Conservation (phyloP, 2,888 invertebrate species). For the Lamellibrachia columna region DNA sequence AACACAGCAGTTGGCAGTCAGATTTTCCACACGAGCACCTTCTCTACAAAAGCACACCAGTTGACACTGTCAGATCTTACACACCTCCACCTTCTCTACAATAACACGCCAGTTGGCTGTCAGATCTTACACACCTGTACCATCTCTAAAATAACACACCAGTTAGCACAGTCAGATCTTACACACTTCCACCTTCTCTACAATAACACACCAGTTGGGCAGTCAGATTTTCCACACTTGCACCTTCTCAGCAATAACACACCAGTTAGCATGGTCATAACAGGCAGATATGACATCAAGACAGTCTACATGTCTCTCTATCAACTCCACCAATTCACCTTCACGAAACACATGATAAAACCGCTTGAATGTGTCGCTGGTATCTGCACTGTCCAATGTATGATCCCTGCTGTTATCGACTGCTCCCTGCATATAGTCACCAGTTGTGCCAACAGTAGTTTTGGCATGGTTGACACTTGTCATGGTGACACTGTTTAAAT, state of each 20-base stretch:
- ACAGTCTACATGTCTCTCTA: slow-evolving; percentile 91
- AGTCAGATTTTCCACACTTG: background rate
- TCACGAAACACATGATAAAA: slow-evolving; percentile 46
- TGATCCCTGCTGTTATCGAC: background rate
- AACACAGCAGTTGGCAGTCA: background rate
- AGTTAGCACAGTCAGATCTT: background rate
- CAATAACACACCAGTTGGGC: background rate
- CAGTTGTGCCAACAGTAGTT: background rate
- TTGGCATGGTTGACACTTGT: slow-evolving; percentile 8
- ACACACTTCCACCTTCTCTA: background rate
- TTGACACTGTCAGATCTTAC: background rate
- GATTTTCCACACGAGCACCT: background rate
- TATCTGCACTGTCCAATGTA: background rate
- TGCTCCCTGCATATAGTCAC: background rate
- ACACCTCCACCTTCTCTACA: background rate
- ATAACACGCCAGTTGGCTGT: background rate
- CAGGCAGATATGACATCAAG: slow-evolving; percentile 92
- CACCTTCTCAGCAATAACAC: slow-evolving; percentile 82
- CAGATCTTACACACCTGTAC: background rate
- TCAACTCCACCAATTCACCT: slow-evolving; percentile 83
- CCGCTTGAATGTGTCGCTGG: slow-evolving; percentile 31
- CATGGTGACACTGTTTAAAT: slow-evolving; percentile 14
- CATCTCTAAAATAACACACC: background rate
- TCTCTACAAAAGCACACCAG: background rate
- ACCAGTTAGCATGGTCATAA: slow-evolving; percentile 97